Conservation (phyloP, 2,113 vertebrate species). For the Puntigrus tetrazona region DNA sequence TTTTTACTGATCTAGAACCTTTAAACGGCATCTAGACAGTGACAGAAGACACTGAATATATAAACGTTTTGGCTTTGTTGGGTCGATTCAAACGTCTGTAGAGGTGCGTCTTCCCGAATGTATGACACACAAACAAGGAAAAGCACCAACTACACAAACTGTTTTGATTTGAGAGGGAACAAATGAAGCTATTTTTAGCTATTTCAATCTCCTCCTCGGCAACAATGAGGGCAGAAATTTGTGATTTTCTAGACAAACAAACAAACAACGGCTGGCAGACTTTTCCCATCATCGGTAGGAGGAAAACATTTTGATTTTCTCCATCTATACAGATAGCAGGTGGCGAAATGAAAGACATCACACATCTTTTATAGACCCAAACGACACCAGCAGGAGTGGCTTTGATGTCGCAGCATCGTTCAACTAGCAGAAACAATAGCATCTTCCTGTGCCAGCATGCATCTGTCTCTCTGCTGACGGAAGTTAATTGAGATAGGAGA, state of each 20-base stretch:
- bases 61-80: background rate
- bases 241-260: constrained; percentile 33
- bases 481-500: constrained; percentile 26
- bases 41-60: background rate
- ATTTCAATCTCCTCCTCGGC: constrained; percentile 23
- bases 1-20: background rate
- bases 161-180: constrained; percentile 25
- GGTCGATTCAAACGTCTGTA: background rate
- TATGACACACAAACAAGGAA: constrained; percentile 1
- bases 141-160: constrained; percentile 6
- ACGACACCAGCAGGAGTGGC: constrained; percentile 33
- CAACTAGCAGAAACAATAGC: constrained; percentile 41
- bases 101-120: background rate
- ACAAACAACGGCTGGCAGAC: constrained; percentile 41
- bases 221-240: constrained; percentile 46
- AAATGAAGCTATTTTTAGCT: constrained; percentile 26
- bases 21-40: background rate
- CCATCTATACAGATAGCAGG: constrained; percentile 41
- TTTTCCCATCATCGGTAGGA: constrained; percentile 34
- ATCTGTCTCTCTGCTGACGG: constrained; percentile 21
- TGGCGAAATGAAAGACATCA: constrained; percentile 44
- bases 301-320: constrained; percentile 26
- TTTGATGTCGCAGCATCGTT: constrained; percentile 35
- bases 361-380: constrained; percentile 33
- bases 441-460: constrained; percentile 28